Percentiles rank a stretch among this genome's conserved stretches.
Conservation (phyloP, 2,113 vertebrate species). For the Hemicordylus capensis region DNA sequence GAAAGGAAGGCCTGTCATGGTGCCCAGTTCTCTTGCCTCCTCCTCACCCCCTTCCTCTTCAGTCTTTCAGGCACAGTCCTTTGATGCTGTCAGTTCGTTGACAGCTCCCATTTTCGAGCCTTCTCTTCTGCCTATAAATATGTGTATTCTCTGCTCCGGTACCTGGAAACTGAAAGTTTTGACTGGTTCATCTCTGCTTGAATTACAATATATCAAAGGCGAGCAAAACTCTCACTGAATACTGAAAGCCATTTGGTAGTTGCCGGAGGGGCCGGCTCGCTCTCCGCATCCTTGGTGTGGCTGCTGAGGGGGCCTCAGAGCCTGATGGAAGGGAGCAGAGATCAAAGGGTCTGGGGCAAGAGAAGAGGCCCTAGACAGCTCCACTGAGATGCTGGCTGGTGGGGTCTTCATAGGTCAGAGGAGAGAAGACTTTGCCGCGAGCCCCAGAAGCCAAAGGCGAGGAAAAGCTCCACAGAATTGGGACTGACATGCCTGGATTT, state of each 20-base stretch:
- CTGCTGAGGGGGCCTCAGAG: neutral
- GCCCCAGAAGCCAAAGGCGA: neutral
- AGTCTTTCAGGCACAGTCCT: neutral
- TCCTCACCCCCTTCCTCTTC: fast-evolving
- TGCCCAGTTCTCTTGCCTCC: neutral
- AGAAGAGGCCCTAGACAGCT: neutral
- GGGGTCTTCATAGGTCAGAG: neutral
- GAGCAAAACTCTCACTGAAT: neutral
- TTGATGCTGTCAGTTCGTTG: conserved; percentile 24
- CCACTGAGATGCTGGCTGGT: neutral
- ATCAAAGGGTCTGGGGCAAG: neutral
- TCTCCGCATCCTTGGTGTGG: neutral
- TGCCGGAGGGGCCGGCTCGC: fast-evolving
- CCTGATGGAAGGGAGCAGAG: neutral
- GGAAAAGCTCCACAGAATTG: neutral
- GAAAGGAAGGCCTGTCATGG: conserved; percentile 2
- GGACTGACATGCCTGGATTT: neutral
- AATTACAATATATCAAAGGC: neutral
- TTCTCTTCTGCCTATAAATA: conserved; percentile 27
- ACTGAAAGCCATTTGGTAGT: neutral
- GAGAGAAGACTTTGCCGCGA: neutral
- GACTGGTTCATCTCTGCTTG: neutral
- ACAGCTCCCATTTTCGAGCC: neutral
- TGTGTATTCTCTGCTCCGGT: neutral
- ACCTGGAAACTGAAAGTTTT: neutral